A percentile compares a stretch with the other conserved stretches of the same genome.
Evolutionary conservation across 30 jellyfish, hydroid and myxozoan species (phyloP).

Genomic region (Cassiopea xamachana): DNA sequence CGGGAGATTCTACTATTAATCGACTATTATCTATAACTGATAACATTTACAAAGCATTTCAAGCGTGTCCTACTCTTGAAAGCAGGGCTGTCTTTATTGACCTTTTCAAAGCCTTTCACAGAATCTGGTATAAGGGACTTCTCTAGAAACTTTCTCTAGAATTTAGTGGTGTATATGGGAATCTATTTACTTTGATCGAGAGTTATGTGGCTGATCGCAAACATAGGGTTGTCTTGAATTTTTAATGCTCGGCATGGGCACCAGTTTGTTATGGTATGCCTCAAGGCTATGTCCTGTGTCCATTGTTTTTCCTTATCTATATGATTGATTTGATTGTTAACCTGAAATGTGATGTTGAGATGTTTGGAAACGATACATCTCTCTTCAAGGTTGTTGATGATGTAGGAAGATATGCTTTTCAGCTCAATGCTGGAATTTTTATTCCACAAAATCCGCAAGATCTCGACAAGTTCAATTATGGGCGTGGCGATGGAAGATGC

Average conservation of each 20-base stretch:
- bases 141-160: slow-evolving; percentile 44
- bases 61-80: too few relatives aligned
- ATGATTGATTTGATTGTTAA: background rate
- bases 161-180: slow-evolving; percentile 23
- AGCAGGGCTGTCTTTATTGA: slow-evolving; percentile 68
- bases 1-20: slow-evolving; percentile 41
- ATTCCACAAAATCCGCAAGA: too few relatives aligned
- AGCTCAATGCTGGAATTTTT: slow-evolving; percentile 35
- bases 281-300: slow-evolving; percentile 64
- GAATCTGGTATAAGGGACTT: slow-evolving; percentile 48
- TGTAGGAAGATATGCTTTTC: slow-evolving; percentile 29
- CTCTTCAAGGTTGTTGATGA: too few relatives aligned
- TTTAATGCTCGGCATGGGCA: slow-evolving; percentile 54
- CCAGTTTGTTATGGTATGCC: slow-evolving; percentile 54
- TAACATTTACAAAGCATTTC: too few relatives aligned
- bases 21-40: slow-evolving; percentile 53
- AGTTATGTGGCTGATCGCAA: too few relatives aligned
- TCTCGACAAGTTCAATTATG: too few relatives aligned
- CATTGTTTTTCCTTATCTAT: too few relatives aligned
- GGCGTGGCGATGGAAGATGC: too few relatives aligned
- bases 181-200: slow-evolving; percentile 1
- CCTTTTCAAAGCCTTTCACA: slow-evolving; percentile 56
- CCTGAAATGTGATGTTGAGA: slow-evolving; percentile 15
- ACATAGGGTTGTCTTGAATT: too few relatives aligned
- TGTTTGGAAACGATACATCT: slow-evolving; percentile 65